Base-by-base conservation (phyloP, 2,888 invertebrate genomes). In the Xanthorhoe designata region DNA sequence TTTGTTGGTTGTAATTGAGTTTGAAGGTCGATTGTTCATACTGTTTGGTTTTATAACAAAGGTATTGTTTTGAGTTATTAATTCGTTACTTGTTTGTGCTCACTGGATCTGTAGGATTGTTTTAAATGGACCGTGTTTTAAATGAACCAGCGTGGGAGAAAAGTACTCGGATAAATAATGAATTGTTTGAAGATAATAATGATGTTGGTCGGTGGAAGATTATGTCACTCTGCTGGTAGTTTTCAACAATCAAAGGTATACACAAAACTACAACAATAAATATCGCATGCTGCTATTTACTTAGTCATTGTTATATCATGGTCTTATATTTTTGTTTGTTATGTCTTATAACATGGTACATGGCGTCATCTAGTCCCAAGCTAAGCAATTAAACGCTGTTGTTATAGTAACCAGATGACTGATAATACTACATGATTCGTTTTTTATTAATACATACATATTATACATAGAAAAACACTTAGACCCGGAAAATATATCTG, bases 11-110 rank as follows among this genome's bases (percentile, higher is more conserved):
- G 15, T 59, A 59, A 50, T 58, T 51, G 66, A 58, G 58, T 59
- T 58, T 59, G 50, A 59, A 66, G 59, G 54, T 59, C 55, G 24
- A 66, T 66, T 66, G 66, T 58, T 42, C 38, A 13, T 35, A n/a
- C 9, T 55, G 32, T 66, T 58, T 32, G 15, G 18, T 18, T 57
- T 32, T 47, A 19, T 19, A 38, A 55, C 49, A 64, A 60, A 52
- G 38, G 53, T 10, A 47, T 61, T 61, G 53, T 53, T 57, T 47
- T 54, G 10, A 18, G 38, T 61, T 29, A 47, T 47, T 42, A 42
- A 7, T 47, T 17, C 47, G 15, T 47, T 42, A 42, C 18, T 38
- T 53, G 53, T 35, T 35, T 32, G 38, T 19, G 38, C 38, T 47
- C 13, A 15, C 15, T 7, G 8, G 42, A 60, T 19, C 52, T 19